These are phyloP conservation scores for Hydropsyche betteni DNA, from an alignment of 2,888 invertebrate genomes.

Conservation along the genomic window DNA sequence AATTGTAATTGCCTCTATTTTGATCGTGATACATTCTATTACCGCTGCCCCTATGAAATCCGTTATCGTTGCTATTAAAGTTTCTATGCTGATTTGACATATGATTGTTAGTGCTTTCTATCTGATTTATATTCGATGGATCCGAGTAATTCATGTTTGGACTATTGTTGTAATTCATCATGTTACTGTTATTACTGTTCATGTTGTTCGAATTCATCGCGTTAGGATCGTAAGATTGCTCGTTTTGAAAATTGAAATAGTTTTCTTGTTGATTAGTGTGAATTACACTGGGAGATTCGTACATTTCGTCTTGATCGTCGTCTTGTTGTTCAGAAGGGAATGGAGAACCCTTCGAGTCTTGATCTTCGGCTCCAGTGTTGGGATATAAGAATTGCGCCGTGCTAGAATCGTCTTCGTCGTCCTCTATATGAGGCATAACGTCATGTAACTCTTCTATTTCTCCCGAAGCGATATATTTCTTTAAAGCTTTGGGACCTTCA, in stretches of 20 bases:
- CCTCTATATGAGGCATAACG: slow-evolving; percentile 76
- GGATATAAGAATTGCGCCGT: slow-evolving; percentile 63
- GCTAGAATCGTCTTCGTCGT: slow-evolving; percentile 63
- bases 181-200: not conserved
- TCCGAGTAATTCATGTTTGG: slow-evolving; percentile 9
- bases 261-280: slow-evolving; percentile 47
- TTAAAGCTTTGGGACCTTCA: slow-evolving; percentile 80
- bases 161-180: not conserved
- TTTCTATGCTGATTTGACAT: slow-evolving; percentile 43
- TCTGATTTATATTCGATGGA: not conserved
- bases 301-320: slow-evolving; percentile 24
- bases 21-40: slow-evolving; percentile 41
- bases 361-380: slow-evolving; percentile 45
- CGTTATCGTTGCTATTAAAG: slow-evolving; percentile 39
- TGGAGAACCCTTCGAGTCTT: slow-evolving; percentile 52
- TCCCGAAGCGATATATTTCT: slow-evolving; percentile 80
- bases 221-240: slow-evolving; percentile 17
- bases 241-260: slow-evolving; percentile 44
- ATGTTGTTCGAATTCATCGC: not conserved
- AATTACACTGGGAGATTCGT: slow-evolving; percentile 20
- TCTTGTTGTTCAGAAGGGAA: slow-evolving; percentile 43
- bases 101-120: not conserved
- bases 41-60: slow-evolving; percentile 35
- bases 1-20: slow-evolving; percentile 38
- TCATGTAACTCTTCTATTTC: slow-evolving; percentile 83